Base-by-base conservation (phyloP, 92 coral and sea anemone species). In the Plumapathes pennacea region DNA sequence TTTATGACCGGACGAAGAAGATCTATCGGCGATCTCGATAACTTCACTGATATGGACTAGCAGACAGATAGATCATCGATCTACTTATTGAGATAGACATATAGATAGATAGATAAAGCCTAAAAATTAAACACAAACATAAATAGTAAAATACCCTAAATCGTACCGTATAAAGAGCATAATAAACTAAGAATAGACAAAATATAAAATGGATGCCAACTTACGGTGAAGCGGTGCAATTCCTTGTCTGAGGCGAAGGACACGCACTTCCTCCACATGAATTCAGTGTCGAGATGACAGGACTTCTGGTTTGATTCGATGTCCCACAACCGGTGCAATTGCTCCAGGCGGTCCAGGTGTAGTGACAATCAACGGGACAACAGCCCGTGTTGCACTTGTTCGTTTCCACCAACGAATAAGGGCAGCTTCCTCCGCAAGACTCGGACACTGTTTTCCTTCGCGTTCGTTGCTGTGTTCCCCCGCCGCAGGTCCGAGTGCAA, bases 161-260 rank as follows among this genome's bases (percentile, higher is more conserved):
- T n/a, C n/a, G n/a, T n/a, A n/a, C n/a, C n/a, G n/a, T n/a, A n/a
- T n/a, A n/a, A n/a, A n/a, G n/a, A n/a, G n/a, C n/a, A n/a, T n/a
- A n/a, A n/a, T n/a, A n/a, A n/a, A n/a, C n/a, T n/a, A n/a, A n/a
- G n/a, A n/a, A n/a, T n/a, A n/a, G n/a, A n/a, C n/a, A n/a, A n/a
- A n/a, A n/a, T n/a, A n/a, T n/a, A n/a, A n/a, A n/a, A n/a, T n/a
- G n/a, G n/a, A n/a, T n/a, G n/a, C n/a, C n/a, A n/a, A 82, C 89
- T 78, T 80, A 85, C 94, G 76, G 58, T 38, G 88, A 84, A 10
- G 88, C 75, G 46, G 69, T 74, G 26, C 94, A 85, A 1, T 66
- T 46, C 48, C 49, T 80, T 7, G 65, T 61, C 30, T 62, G 56
- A 4, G 36, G 43, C 20, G n/a, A n/a, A 7, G 94, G 94, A 33